Evolutionary conservation across 2,888 invertebrate species (phyloP).

Genomic region (Rotaria magnacalcarata): DNA sequence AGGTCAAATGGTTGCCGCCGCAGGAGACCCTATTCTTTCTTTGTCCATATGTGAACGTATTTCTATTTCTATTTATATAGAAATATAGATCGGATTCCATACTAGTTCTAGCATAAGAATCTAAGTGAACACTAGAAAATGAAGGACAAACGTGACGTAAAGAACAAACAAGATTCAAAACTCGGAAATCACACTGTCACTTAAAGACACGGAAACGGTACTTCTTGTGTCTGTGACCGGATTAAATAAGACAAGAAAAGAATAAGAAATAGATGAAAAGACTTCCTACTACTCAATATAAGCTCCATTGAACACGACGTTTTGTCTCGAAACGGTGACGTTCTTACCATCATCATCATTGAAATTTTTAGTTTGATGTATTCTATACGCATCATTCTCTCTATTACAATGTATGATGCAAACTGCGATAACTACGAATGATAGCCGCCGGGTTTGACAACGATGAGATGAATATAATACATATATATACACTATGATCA

Average conservation of each 20-base stretch:
- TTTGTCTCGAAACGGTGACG: not conserved
- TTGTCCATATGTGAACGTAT: not conserved
- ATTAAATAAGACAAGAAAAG: not conserved
- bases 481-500: not conserved
- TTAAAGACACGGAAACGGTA: constrained; percentile 1
- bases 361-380: not conserved
- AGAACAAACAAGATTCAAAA: not conserved
- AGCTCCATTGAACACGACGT: not conserved
- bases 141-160: not conserved
- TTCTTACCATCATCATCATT: not conserved
- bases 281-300: not conserved
- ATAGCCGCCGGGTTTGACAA: not conserved
- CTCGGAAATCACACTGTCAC: constrained; percentile 10
- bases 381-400: not conserved
- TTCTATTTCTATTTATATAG: not conserved
- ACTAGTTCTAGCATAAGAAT: not conserved
- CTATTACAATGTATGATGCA: not conserved
- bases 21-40: not conserved
- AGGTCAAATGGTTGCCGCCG: not conserved
- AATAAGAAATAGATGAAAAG: not conserved
- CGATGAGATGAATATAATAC: not conserved
- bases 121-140: not conserved
- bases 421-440: not conserved
- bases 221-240: constrained; percentile 13
- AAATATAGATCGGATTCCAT: not conserved